Percentiles rank a stretch among this genome's conserved stretches.
Conservation (phyloP, 2,797 vertebrate genomes). For the Pelochelys cantorii region DNA sequence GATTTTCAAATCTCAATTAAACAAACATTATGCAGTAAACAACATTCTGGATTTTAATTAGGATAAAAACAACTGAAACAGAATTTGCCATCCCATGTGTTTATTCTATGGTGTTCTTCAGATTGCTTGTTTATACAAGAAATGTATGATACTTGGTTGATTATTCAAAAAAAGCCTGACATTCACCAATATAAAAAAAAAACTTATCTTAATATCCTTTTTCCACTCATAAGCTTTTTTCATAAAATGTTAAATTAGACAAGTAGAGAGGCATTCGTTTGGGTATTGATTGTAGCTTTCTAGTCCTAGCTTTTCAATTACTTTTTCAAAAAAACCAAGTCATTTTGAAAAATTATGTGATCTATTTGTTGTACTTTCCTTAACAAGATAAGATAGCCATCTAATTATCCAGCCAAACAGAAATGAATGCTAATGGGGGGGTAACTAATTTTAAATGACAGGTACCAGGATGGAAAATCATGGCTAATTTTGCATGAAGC, state of each 20-base stretch:
- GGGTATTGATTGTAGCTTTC: slow-evolving; percentile 31
- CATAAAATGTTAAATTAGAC: slow-evolving; percentile 53
- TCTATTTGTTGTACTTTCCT: slow-evolving; percentile 61
- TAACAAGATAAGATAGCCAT: slow-evolving; percentile 48
- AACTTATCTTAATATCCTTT: background rate
- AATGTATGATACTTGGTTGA: background rate
- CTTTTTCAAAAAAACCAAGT: slow-evolving; percentile 54
- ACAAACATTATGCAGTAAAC: slow-evolving; percentile 68
- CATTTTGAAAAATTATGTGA: slow-evolving; percentile 65
- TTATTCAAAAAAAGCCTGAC: background rate
- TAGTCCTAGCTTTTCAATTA: slow-evolving; percentile 63
- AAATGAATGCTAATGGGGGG: slow-evolving; percentile 37
- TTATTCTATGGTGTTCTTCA: slow-evolving; percentile 38
- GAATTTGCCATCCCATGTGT: slow-evolving; percentile 11
- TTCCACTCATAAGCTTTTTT: background rate
- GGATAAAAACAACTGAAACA: slow-evolving; percentile 60
- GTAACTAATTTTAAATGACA: slow-evolving; percentile 68
- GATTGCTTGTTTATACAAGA: background rate
- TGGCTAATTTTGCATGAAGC: slow-evolving; percentile 47
- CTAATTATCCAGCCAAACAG: slow-evolving; percentile 67
- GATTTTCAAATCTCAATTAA: slow-evolving; percentile 65
- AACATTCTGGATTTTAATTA: slow-evolving; percentile 70
- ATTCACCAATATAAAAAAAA: slow-evolving; percentile 25
- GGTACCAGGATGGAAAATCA: slow-evolving; percentile 46
- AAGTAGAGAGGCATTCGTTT: background rate